Percentiles rank a stretch among this genome's conserved stretches.
phyloP scores from a whole-genome alignment of 2,113 vertebrate species.

The Gnathonemus echidnorhynchus region DNA sequence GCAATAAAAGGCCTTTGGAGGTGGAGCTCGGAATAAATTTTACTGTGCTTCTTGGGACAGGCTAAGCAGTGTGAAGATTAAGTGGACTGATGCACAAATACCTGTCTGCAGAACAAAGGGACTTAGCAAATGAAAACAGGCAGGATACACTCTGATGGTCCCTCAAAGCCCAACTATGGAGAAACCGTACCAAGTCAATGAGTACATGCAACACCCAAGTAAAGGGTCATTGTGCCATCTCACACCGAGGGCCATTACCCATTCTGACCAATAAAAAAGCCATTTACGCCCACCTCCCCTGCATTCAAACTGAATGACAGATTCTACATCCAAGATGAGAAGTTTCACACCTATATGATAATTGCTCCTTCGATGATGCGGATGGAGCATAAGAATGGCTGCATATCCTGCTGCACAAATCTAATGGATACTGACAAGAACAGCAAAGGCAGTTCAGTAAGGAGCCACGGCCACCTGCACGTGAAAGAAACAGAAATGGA shows the following conservation, averaged over 20 bases:
- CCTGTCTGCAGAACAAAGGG: not conserved
- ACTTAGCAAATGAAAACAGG: not conserved
- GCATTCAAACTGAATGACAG: not conserved
- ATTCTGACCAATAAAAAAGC: not conserved
- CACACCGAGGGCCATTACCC: not conserved
- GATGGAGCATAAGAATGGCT: not conserved
- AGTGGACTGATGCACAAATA: not conserved
- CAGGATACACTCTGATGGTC: not conserved
- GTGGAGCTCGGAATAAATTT: not conserved
- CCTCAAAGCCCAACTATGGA: not conserved
- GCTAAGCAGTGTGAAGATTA: not conserved
- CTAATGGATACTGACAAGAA: slow-evolving; percentile 16
- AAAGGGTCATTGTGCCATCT: not conserved
- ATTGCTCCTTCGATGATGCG: slow-evolving; percentile 9
- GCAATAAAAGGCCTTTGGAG: not conserved
- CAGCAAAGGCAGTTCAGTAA: slow-evolving; percentile 26
- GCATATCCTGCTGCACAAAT: not conserved
- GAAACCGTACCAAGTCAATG: not conserved
- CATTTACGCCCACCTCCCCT: not conserved
- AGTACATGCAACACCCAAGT: not conserved
- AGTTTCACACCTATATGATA: slow-evolving; percentile 27
- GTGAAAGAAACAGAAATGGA: not conserved
- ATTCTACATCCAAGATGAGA: slow-evolving; percentile 26
- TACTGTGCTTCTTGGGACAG: not conserved
- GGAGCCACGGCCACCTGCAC: not conserved